Conservation (phyloP, 2,113 vertebrate species). For the Turnix velox region DNA sequence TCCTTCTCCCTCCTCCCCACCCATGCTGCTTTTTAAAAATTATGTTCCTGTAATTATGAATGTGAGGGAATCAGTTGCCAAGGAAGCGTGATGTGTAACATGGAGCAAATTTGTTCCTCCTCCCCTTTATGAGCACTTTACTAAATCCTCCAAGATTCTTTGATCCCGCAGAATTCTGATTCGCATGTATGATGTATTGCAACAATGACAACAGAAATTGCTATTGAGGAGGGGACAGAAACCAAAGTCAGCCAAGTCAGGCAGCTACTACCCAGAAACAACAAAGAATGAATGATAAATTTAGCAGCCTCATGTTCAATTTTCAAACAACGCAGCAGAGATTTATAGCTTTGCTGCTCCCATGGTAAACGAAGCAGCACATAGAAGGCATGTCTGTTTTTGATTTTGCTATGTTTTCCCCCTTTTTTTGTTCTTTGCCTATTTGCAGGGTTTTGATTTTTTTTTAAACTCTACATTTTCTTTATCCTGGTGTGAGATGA, state of each 20-base stretch:
- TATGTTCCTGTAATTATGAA: slow-evolving; percentile 56
- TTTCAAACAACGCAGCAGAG: slow-evolving; percentile 80
- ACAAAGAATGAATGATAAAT: slow-evolving; percentile 77
- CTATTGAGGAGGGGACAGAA: slow-evolving; percentile 47
- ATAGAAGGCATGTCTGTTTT: slow-evolving; percentile 83
- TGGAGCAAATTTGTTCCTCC: slow-evolving; percentile 39
- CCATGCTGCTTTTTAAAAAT: slow-evolving; percentile 41
- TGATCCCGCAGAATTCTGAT: slow-evolving; percentile 42
- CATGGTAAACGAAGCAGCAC: slow-evolving; percentile 82
- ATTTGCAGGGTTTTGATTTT: slow-evolving; percentile 62
- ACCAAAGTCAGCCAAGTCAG: slow-evolving; percentile 69
- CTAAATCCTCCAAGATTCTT: slow-evolving; percentile 48
- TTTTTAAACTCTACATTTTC: slow-evolving; percentile 79
- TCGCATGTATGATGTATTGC: slow-evolving; percentile 31
- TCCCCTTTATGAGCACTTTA: slow-evolving; percentile 25
- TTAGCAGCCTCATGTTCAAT: slow-evolving; percentile 73
- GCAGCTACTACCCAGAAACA: slow-evolving; percentile 62
- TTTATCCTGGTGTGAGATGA: slow-evolving; percentile 85
- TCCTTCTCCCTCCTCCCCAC: not conserved
- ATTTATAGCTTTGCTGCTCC: slow-evolving; percentile 82
- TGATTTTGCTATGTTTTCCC: slow-evolving; percentile 78
- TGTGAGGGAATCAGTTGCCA: slow-evolving; percentile 54
- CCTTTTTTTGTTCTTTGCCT: slow-evolving; percentile 76
- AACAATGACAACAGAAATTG: slow-evolving; percentile 43
- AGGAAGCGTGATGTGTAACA: slow-evolving; percentile 40